A percentile compares a stretch with the other conserved stretches of the same genome.
Evolutionary conservation across 2,888 invertebrate genomes (phyloP).

Genomic region (Lamellibrachia satsuma): DNA sequence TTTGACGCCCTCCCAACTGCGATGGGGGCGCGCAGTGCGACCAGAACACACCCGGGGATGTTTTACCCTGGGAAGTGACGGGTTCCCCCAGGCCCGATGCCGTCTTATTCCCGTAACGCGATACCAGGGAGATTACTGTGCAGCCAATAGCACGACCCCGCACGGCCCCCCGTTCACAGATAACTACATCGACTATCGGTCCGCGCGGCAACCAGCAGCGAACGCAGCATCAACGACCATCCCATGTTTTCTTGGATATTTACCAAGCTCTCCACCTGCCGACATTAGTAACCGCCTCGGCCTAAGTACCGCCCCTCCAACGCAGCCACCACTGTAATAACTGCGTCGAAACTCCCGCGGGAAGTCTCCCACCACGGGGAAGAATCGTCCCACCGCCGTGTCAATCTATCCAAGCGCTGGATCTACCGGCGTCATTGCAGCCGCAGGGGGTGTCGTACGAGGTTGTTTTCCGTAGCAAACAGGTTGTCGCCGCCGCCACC

Average conservation of each 20-base stretch:
- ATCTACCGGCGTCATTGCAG: background rate
- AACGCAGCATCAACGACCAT: too few species aligned
- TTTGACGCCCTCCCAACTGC: background rate
- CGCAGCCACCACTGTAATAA: background rate
- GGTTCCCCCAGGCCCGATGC: background rate
- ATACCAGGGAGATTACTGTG: background rate
- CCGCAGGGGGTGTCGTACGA: background rate
- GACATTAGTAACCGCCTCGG: constrained; percentile 12
- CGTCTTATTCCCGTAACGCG: background rate
- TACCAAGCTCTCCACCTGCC: background rate
- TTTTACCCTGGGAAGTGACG: background rate
- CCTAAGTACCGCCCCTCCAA: background rate
- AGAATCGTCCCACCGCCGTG: background rate
- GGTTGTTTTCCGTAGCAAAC: background rate
- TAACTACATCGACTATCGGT: background rate
- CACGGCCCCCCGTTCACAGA: background rate
- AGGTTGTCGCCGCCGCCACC: background rate
- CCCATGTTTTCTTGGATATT: background rate
- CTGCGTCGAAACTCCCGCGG: background rate
- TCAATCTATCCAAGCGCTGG: background rate
- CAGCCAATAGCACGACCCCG: background rate
- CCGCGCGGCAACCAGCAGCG: background rate
- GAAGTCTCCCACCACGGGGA: background rate
- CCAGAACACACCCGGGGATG: background rate
- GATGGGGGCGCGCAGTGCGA: background rate